Evolutionary conservation across 2,113 vertebrate species (phyloP), one percentile per base, ranked within the genome.

Genomic region (Pleuronectes platessa): DNA sequence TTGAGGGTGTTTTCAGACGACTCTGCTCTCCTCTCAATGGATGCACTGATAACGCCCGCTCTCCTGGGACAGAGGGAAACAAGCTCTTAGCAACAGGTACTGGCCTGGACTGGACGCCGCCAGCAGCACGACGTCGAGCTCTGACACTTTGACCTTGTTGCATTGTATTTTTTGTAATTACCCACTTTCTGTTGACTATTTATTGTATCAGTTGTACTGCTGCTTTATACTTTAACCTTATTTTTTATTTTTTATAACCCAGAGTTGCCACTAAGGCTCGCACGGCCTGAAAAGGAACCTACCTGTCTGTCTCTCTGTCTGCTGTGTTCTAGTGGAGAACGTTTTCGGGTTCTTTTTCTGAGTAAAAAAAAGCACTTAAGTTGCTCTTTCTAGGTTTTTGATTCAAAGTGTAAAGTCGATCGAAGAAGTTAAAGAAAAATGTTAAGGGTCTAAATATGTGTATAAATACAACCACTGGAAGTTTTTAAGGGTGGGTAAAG

Each of bases 341-440:
- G 13, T 51, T 20, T 76, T 63, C 78, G 68, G 63, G 79, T 88
- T 84, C 53, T 63, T 78, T 78, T 83, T 71, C 68, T 80, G 60
- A 78, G 77, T 88, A 75, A 86, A 81, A 87, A 31, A 81, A 88
- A 93, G 92, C 94, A 94, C 94, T 95, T 93, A 91, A 55, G 77
- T 79, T 86, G 79, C 85, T 90, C 71, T 87, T 63, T 68, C 74
- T 88, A 76, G 72, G 71, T 54, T 68, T 54, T 68, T 73, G 70
- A 84, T 68, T 63, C 74, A 65, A 74, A 76, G 37, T 72, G 55
- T 58, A 21, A 67, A 78, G 58, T 60, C 63, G 63, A 69, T 62
- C 26, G 45, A 18, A 65, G 18, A 79, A 15, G n/a, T 37, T 60
- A 45, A 31, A 68, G 37, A 26, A 56, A 40, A 63, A 55, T 45